These are phyloP conservation scores for Sinocyclocheilus anophthalmus DNA, from an alignment of 2,113 vertebrate species.

Conservation along the genomic window DNA sequence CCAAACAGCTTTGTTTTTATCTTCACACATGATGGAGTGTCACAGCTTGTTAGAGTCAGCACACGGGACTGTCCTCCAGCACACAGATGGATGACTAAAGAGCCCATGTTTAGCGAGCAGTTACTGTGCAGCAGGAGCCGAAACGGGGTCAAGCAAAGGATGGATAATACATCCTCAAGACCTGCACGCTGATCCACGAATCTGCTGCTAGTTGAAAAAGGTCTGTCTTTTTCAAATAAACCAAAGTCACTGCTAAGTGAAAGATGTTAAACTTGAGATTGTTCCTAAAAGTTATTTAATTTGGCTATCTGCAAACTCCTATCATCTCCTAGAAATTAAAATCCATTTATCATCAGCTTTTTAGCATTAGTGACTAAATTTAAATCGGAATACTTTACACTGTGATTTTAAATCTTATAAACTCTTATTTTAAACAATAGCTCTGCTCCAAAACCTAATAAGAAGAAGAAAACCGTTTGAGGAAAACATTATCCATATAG, in stretches of 20 bases:
- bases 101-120: constrained; percentile 47
- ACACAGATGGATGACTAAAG: constrained; percentile 50
- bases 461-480: neutral
- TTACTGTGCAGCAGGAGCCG: constrained; percentile 5
- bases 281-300: neutral
- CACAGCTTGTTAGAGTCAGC: constrained; percentile 56
- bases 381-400: neutral
- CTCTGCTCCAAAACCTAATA: neutral
- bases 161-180: constrained; percentile 18
- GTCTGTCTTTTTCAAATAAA: neutral
- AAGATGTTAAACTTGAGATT: neutral
- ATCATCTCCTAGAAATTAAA: neutral
- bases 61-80: constrained; percentile 37
- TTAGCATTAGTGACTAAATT: neutral
- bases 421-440: neutral
- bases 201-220: neutral
- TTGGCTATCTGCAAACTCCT: neutral
- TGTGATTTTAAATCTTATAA: neutral
- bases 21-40: constrained; percentile 52
- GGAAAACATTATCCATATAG: too few species aligned
- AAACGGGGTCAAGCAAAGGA: constrained; percentile 11
- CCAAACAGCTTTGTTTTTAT: constrained; percentile 53
- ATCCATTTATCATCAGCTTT: neutral
- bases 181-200: neutral
- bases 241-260: neutral